Conservation (phyloP, 2,797 vertebrate species). For the Dallia pectoralis region DNA sequence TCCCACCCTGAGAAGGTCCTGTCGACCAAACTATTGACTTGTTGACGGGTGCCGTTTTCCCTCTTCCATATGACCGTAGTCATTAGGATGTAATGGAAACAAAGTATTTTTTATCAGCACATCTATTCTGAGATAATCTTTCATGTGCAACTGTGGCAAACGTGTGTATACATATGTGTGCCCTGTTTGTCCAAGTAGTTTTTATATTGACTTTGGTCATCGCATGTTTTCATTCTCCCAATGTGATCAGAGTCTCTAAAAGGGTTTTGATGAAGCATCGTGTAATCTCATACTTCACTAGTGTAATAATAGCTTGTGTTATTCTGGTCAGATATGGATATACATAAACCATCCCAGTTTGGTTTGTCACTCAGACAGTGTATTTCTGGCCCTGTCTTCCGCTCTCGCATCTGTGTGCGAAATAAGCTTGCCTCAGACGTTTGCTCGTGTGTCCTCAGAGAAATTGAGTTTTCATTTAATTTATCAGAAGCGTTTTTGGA, state of each 20-base stretch:
- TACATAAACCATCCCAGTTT: background rate
- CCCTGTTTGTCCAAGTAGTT: background rate
- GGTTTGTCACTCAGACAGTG: background rate
- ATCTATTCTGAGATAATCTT: background rate
- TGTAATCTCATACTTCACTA: background rate
- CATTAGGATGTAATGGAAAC: background rate
- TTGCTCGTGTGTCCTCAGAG: background rate
- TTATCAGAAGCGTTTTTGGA: background rate
- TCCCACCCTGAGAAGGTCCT: no score
- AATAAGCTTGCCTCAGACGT: background rate
- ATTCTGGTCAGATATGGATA: background rate
- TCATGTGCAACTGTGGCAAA: background rate
- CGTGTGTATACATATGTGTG: background rate
- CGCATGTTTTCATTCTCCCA: background rate
- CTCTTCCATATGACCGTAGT: background rate
- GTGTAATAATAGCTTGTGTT: background rate
- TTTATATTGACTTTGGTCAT: background rate
- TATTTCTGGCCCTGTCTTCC: background rate
- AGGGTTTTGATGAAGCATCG: background rate
- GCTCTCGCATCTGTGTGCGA: background rate
- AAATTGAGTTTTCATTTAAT: background rate
- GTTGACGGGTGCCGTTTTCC: no score
- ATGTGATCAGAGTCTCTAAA: background rate
- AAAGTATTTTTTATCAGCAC: background rate
- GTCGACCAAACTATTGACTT: no score